These are phyloP conservation scores for Caenorhabditis wallacei DNA, from an alignment of 2,888 invertebrate genomes.

Conservation along the genomic window DNA sequence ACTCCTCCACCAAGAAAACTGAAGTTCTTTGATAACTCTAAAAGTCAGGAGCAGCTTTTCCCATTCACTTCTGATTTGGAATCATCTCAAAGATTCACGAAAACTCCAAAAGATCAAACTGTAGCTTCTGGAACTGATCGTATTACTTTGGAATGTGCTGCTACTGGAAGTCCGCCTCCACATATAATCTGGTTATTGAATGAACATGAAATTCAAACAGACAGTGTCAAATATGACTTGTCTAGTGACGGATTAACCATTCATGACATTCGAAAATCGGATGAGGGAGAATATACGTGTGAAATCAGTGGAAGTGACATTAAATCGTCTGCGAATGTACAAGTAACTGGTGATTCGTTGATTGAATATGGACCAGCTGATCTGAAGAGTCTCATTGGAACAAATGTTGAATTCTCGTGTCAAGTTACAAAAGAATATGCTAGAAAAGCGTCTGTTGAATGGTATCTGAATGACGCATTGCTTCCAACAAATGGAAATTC, in stretches of 20 bases:
- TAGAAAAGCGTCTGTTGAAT: slow-evolving; percentile 66
- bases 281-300: slow-evolving; percentile 84
- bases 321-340: slow-evolving; percentile 71
- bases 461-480: slow-evolving; percentile 73
- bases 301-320: slow-evolving; percentile 84
- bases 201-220: slow-evolving; percentile 51
- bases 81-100: slow-evolving; percentile 28
- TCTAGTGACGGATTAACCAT: slow-evolving; percentile 63
- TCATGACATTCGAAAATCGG: slow-evolving; percentile 67
- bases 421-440: slow-evolving; percentile 93
- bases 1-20: slow-evolving; percentile 46
- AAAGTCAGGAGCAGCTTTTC: slow-evolving; percentile 52
- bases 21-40: slow-evolving; percentile 53
- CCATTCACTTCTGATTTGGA: slow-evolving; percentile 58
- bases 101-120: slow-evolving; percentile 64
- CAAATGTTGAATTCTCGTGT: slow-evolving; percentile 94
- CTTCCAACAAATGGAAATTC: slow-evolving; percentile 68
- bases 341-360: slow-evolving; percentile 90
- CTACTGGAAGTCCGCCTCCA: slow-evolving; percentile 57
- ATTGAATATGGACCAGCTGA: slow-evolving; percentile 87
- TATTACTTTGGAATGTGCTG: slow-evolving; percentile 65
- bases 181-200: slow-evolving; percentile 60
- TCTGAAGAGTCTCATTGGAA: slow-evolving; percentile 91
- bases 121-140: slow-evolving; percentile 65
- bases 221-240: slow-evolving; percentile 57